These are phyloP conservation scores for Amia ocellicauda DNA, from an alignment of 2,113 vertebrate genomes.

Conservation along the genomic window DNA sequence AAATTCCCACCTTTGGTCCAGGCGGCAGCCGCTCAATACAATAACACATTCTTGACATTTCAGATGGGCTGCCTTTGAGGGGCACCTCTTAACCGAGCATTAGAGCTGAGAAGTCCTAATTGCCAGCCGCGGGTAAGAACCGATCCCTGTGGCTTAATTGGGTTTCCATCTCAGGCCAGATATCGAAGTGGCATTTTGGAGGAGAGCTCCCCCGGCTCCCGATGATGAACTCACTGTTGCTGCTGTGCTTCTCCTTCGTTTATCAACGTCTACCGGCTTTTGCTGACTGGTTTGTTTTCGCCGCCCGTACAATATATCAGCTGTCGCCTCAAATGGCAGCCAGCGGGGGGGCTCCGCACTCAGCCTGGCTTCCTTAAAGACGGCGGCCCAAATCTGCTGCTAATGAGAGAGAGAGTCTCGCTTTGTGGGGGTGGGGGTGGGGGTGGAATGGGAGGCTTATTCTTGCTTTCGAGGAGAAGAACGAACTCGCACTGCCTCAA, in stretches of 20 bases:
- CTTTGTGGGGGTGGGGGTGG: too few relatives aligned
- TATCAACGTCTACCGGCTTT: slow-evolving; percentile 52
- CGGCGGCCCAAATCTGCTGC: too few relatives aligned
- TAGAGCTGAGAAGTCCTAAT: neutral
- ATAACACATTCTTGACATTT: neutral
- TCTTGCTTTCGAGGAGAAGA: too few relatives aligned
- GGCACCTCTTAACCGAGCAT: neutral
- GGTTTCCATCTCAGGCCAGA: slow-evolving; percentile 29
- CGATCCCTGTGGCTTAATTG: slow-evolving; percentile 29
- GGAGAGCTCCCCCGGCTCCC: slow-evolving; percentile 55
- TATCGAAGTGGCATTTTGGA: slow-evolving; percentile 59
- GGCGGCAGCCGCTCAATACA: neutral
- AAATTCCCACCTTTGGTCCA: neutral
- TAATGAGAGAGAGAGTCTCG: too few relatives aligned
- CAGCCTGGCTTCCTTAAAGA: slow-evolving; percentile 2
- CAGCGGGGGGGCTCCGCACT: slow-evolving; percentile 13
- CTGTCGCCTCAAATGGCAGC: slow-evolving; percentile 63
- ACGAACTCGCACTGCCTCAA: too few relatives aligned
- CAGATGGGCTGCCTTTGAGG: neutral
- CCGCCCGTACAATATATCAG: slow-evolving; percentile 50
- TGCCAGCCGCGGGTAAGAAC: neutral
- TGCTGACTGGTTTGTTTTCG: slow-evolving; percentile 56
- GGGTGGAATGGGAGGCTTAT: too few relatives aligned
- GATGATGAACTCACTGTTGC: slow-evolving; percentile 39
- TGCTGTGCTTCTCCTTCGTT: slow-evolving; percentile 37